phyloP scores from a whole-genome alignment of 2,113 vertebrate species.

The Clarias gariepinus region DNA sequence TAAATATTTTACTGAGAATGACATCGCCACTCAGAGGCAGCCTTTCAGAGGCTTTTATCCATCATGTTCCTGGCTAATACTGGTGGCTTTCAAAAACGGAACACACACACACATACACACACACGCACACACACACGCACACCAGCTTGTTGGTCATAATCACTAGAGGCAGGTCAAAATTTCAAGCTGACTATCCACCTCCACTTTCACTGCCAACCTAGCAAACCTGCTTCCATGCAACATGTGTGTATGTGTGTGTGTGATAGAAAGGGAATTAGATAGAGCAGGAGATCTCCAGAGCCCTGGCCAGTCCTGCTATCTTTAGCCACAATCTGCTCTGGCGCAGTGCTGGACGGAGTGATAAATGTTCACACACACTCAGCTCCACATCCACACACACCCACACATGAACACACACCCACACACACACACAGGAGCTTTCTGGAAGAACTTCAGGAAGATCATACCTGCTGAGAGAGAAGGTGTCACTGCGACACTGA shows the following conservation, averaged over 20 bases:
- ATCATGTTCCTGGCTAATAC: constrained; percentile 27
- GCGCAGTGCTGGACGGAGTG: constrained; percentile 33
- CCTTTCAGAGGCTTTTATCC: constrained; percentile 25
- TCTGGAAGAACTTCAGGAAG: constrained; percentile 12
- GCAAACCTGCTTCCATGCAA: background rate
- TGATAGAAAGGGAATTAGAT: constrained; percentile 18
- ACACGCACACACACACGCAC: constrained; percentile 17
- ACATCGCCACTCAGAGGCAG: constrained; percentile 1
- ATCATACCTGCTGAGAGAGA: constrained; percentile 10
- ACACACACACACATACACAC: constrained; percentile 13
- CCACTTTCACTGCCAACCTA: constrained; percentile 16
- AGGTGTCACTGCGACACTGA: background rate
- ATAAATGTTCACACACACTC: constrained; percentile 52
- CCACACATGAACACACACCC: background rate
- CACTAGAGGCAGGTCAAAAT: constrained; percentile 25
- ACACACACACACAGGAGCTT: background rate
- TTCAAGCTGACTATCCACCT: constrained; percentile 8
- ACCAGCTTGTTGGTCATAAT: constrained; percentile 31
- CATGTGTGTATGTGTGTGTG: constrained; percentile 26
- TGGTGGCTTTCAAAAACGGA: constrained; percentile 17
- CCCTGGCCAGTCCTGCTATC: constrained; percentile 37
- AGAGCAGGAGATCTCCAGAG: constrained; percentile 38
- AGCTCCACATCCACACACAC: constrained; percentile 11
- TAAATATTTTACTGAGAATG: constrained; percentile 31
- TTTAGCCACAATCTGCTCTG: constrained; percentile 52